phyloP scores from a whole-genome alignment of 2,888 invertebrate genomes.

The Ariolimax columbianus region DNA sequence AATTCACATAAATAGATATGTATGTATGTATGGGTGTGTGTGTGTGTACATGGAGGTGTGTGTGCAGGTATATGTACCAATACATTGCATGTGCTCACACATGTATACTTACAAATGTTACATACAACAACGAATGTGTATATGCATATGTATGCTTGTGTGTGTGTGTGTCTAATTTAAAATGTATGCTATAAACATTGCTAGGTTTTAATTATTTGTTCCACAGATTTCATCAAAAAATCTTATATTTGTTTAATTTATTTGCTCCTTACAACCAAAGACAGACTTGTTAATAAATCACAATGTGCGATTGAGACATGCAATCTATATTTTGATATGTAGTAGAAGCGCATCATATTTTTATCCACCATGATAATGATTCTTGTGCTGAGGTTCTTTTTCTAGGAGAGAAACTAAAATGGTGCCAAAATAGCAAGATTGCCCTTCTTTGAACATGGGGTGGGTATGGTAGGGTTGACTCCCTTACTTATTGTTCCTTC shows the following conservation, averaged over 20 bases:
- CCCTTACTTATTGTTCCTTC: constrained; percentile 49
- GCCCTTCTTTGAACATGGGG: constrained; percentile 50
- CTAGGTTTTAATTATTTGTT: no score
- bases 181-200: no score
- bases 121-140: no score
- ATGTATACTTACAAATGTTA: no score
- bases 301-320: neutral
- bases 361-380: neutral
- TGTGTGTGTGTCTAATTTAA: no score
- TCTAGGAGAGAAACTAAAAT: constrained; percentile 44
- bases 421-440: constrained; percentile 42
- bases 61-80: no score
- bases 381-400: constrained; percentile 31
- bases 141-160: no score
- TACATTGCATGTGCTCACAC: no score
- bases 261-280: constrained; percentile 47
- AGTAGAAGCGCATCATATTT: neutral
- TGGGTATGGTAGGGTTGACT: constrained; percentile 51
- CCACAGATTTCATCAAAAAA: neutral
- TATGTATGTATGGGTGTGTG: no score
- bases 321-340: constrained; percentile 12
- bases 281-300: constrained; percentile 39
- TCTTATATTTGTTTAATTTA: neutral
- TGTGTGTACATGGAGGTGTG: no score
- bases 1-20: no score